Percentiles rank a stretch among this genome's conserved stretches.
Conservation (phyloP, 2,113 vertebrate genomes). For the Hirundichthys speculiger region DNA sequence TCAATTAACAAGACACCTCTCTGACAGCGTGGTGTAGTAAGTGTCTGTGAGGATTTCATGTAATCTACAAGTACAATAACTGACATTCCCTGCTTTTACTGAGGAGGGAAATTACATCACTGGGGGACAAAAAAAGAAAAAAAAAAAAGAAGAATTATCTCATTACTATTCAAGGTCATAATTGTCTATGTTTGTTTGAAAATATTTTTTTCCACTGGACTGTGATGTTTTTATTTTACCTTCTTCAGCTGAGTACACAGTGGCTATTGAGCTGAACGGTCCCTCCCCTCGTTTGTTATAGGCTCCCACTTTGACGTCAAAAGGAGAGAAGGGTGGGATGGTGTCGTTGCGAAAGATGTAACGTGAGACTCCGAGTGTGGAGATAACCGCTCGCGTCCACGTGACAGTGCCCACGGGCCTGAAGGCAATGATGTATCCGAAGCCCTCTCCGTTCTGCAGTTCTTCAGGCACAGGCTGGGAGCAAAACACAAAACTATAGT, state of each 20-base stretch:
- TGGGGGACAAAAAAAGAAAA: no score
- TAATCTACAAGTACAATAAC: conserved; percentile 80
- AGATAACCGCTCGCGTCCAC: conserved; percentile 93
- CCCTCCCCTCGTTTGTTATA: conserved; percentile 95
- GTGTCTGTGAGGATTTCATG: conserved; percentile 80
- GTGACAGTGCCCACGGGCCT: conserved; percentile 84
- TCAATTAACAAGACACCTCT: conserved; percentile 81
- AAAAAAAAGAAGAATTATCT: conserved; percentile 28
- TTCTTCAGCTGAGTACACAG: conserved; percentile 93
- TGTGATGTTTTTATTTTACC: conserved; percentile 73
- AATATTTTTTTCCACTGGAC: background rate
- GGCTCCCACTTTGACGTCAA: conserved; percentile 92
- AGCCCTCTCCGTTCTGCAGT: conserved; percentile 93
- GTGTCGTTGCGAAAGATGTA: conserved; percentile 93
- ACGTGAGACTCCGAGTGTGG: conserved; percentile 82
- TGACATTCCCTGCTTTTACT: conserved; percentile 69
- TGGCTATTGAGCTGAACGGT: conserved; percentile 89
- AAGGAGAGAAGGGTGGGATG: conserved; percentile 89
- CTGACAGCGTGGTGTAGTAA: conserved; percentile 72
- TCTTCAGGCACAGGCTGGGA: conserved; percentile 94
- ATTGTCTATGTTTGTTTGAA: no score
- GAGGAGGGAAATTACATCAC: conserved; percentile 35
- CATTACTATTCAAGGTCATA: conserved; percentile 74
- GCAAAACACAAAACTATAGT: conserved; percentile 85
- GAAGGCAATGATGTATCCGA: conserved; percentile 94